Percentiles rank a stretch among this genome's conserved stretches.
phyloP scores from a whole-genome alignment of 2,113 vertebrate genomes.

The Amphiprion percula region DNA sequence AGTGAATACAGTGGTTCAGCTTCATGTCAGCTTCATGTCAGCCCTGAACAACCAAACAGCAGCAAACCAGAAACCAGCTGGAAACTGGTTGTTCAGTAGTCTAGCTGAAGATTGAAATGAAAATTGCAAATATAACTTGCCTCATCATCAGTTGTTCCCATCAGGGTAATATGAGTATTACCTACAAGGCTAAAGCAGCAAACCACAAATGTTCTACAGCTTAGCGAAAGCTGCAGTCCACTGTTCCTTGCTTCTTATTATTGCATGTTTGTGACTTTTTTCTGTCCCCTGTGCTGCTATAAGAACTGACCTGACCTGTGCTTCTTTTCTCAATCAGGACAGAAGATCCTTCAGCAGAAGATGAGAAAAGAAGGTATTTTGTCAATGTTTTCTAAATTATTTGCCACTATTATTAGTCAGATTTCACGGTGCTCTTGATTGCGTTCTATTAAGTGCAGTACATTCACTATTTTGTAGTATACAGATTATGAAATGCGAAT shows the following conservation, averaged over 20 bases:
- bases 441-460: neutral
- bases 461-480: neutral
- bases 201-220: neutral
- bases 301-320: slow-evolving; percentile 55
- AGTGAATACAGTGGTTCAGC: neutral
- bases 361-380: slow-evolving; percentile 93
- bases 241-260: neutral
- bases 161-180: slow-evolving; percentile 9
- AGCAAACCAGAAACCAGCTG: neutral
- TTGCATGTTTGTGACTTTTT: neutral
- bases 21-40: neutral
- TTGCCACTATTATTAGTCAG: no score
- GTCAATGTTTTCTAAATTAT: no score
- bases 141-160: slow-evolving; percentile 12
- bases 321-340: slow-evolving; percentile 87
- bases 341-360: slow-evolving; percentile 91
- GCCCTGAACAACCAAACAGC: neutral
- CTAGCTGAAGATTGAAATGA: slow-evolving; percentile 11
- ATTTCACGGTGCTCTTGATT: neutral
- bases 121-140: neutral
- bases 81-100: slow-evolving; percentile 9
- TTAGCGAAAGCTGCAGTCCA: slow-evolving; percentile 1
- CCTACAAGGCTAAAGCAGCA: neutral
- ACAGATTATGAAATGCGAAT: neutral
- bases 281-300: neutral